A percentile compares a stretch with the other conserved stretches of the same genome.
Evolutionary conservation across 2,797 vertebrate genomes (phyloP).

Genomic region (Enteromius viviparus): DNA sequence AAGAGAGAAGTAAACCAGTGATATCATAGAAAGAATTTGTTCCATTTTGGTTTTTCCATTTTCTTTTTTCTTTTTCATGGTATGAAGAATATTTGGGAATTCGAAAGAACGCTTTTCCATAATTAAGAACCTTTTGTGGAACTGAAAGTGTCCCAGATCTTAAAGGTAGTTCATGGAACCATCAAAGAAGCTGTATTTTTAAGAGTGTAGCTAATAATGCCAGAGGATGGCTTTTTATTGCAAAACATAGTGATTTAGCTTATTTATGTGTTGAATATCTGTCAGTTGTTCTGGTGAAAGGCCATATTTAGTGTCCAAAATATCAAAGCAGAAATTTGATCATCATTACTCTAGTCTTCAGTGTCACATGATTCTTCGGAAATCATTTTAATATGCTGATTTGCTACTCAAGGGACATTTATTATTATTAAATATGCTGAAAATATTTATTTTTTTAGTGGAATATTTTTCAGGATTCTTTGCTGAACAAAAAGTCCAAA

Average conservation of each 20-base stretch:
- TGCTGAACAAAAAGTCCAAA: neutral
- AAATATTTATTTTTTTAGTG: no score
- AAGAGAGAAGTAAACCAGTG: no score
- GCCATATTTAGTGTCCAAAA: neutral
- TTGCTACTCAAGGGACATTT: neutral
- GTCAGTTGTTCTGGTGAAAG: neutral
- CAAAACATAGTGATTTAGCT: neutral
- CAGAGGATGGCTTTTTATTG: neutral
- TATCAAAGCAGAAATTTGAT: neutral
- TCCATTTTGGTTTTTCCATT: neutral
- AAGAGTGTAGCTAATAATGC: neutral
- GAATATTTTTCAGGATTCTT: neutral
- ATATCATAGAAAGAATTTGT: neutral
- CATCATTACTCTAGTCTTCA: neutral
- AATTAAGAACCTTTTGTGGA: neutral
- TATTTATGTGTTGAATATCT: neutral
- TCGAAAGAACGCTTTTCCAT: neutral
- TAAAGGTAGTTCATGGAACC: neutral
- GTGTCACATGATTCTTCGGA: neutral
- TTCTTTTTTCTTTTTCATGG: neutral
- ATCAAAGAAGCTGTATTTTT: neutral
- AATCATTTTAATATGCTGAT: neutral
- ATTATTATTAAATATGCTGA: neutral
- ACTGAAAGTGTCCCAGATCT: no score
- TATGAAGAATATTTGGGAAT: no score